phyloP scores from a whole-genome alignment of 2,888 invertebrate species.

The Pandemis heparana region DNA sequence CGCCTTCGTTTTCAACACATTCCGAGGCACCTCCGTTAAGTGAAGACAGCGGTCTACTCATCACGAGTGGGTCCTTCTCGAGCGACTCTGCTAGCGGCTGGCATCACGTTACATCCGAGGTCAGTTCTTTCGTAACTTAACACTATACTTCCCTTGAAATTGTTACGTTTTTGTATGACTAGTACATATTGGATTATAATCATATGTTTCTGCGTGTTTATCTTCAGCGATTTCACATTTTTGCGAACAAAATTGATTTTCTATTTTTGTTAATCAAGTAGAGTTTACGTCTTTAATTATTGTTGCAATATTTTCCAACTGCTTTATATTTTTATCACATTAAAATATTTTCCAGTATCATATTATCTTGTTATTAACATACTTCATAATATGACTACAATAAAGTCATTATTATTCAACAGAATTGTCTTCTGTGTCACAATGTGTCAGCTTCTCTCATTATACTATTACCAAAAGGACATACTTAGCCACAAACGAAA shows the following conservation, averaged over 20 bases:
- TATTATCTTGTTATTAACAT: neutral
- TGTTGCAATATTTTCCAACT: neutral
- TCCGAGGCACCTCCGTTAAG: slow-evolving; percentile 90
- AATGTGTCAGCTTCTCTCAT: too few species aligned
- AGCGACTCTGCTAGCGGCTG: slow-evolving; percentile 90
- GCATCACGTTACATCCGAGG: slow-evolving; percentile 89
- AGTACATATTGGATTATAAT: neutral
- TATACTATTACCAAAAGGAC: too few species aligned
- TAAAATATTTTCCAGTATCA: neutral
- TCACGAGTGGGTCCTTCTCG: slow-evolving; percentile 90
- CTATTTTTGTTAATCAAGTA: neutral
- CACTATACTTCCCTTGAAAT: slow-evolving; percentile 16
- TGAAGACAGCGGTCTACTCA: slow-evolving; percentile 91
- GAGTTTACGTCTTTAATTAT: neutral
- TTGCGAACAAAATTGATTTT: slow-evolving; percentile 1
- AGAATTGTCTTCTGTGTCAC: too few species aligned
- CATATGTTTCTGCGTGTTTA: slow-evolving; percentile 8
- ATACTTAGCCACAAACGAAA: too few species aligned
- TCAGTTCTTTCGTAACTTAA: slow-evolving; percentile 59
- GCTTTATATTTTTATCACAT: neutral
- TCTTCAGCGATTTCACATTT: neutral
- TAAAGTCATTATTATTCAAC: too few species aligned
- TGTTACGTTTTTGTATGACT: neutral
- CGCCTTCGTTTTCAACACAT: slow-evolving; percentile 90
- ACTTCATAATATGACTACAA: too few species aligned